A percentile compares a stretch with the other conserved stretches of the same genome.
phyloP scores from a whole-genome alignment of 2,797 vertebrate genomes.

The Pelodytes ibericus region DNA sequence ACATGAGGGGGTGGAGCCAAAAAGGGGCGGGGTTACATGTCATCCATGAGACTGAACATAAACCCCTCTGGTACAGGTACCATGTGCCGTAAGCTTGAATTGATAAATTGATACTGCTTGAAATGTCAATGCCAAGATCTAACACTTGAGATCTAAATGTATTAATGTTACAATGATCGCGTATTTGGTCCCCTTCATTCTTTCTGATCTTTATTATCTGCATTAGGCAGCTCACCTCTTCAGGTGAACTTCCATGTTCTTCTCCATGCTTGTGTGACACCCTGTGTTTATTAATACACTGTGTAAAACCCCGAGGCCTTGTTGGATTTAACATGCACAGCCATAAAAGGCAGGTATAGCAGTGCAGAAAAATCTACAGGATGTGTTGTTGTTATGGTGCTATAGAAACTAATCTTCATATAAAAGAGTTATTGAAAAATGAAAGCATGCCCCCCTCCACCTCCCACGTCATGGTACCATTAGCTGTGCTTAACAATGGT shows the following conservation, averaged over 20 bases:
- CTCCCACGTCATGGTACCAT: slow-evolving; percentile 8
- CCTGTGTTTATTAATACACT: slow-evolving; percentile 32
- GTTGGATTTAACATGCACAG: slow-evolving; percentile 31
- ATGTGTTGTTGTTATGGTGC: slow-evolving; percentile 46
- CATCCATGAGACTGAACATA: no score
- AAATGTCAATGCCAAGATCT: no score
- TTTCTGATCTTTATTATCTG: background rate
- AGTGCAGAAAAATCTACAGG: slow-evolving; percentile 9
- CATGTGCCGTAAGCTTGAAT: no score
- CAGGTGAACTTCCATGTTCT: slow-evolving; percentile 42
- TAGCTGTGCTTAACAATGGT: slow-evolving; percentile 7
- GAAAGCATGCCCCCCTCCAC: slow-evolving; percentile 6
- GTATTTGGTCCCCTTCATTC: background rate
- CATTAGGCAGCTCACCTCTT: background rate
- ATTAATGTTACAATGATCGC: no score
- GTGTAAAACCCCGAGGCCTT: slow-evolving; percentile 16
- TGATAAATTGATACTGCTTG: no score
- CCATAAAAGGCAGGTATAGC: slow-evolving; percentile 50
- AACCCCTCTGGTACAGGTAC: no score
- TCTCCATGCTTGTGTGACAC: slow-evolving; percentile 7
- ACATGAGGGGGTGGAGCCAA: no score
- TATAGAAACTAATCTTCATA: slow-evolving; percentile 48
- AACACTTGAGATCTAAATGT: no score
- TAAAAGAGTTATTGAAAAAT: slow-evolving; percentile 39
- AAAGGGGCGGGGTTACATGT: no score